Evolutionary conservation across 2,797 vertebrate genomes (phyloP).

Genomic region (Rhabdomys pumilio): DNA sequence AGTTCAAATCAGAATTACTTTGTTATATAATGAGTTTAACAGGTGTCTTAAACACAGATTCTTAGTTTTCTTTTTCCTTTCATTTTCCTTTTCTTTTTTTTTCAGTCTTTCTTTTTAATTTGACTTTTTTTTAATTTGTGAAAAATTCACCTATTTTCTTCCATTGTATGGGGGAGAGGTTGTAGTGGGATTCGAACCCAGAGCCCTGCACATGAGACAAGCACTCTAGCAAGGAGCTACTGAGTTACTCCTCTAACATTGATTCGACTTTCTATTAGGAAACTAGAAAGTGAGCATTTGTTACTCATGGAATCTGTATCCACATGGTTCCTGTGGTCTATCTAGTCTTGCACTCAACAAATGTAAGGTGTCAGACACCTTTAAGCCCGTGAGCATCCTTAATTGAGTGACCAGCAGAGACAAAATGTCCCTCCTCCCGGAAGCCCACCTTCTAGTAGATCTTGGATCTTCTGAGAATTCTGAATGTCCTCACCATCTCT

Average conservation of each 20-base stretch:
- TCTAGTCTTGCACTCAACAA: background rate
- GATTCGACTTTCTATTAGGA: background rate
- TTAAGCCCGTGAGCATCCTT: background rate
- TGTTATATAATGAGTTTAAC: background rate
- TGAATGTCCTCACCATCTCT: background rate
- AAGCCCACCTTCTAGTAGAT: background rate
- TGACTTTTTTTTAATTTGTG: slow-evolving; percentile 4
- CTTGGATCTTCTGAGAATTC: background rate
- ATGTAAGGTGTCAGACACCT: background rate
- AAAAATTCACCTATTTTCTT: slow-evolving; percentile 18
- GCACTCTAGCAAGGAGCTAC: background rate
- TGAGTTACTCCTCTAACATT: background rate
- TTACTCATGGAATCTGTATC: background rate
- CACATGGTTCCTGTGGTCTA: background rate
- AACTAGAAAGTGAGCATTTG: background rate
- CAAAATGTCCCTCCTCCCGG: background rate
- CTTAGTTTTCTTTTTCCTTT: background rate
- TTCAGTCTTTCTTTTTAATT: background rate
- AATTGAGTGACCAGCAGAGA: background rate
- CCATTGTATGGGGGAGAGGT: background rate
- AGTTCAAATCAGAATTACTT: slow-evolving; percentile 1
- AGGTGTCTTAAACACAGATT: background rate
- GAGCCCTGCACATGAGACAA: background rate
- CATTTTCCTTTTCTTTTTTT: background rate
- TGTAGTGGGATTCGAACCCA: background rate